These are phyloP conservation scores for Cotesia vestalis DNA, from an alignment of 1,140 invertebrate genomes.

Conservation along the genomic window DNA sequence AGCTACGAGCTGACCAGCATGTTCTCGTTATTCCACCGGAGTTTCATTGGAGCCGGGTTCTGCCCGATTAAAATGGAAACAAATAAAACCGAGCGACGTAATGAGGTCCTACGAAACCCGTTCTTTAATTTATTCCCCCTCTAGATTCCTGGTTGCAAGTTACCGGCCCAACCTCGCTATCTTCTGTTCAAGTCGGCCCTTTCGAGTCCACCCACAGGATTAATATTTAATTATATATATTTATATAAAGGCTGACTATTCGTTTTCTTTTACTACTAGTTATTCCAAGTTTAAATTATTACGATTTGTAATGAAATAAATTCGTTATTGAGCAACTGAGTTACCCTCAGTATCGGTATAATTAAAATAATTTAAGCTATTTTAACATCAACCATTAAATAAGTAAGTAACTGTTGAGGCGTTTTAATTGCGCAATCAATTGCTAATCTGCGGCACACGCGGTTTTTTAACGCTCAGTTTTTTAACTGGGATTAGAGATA, in stretches of 20 bases:
- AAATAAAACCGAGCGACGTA: constrained; percentile 54
- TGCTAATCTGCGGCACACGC: constrained; percentile 20
- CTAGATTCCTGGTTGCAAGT: background rate
- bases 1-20: background rate
- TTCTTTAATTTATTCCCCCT: constrained; percentile 60
- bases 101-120: constrained; percentile 57
- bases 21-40: background rate
- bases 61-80: constrained; percentile 57
- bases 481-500: background rate
- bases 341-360: constrained; percentile 9
- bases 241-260: too few species aligned
- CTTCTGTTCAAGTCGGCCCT: background rate
- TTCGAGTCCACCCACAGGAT: too few species aligned
- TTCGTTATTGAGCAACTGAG: too few species aligned
- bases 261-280: too few species aligned
- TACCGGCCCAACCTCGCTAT: background rate
- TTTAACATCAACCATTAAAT: background rate
- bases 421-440: constrained; percentile 33
- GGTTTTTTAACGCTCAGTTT: constrained; percentile 19
- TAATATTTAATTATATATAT: too few species aligned
- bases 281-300: too few species aligned
- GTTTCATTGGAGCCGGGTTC: background rate
- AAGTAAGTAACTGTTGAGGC: background rate
- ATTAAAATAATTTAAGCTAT: constrained; percentile 15
- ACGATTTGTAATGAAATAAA: too few species aligned